A percentile compares a stretch with the other conserved stretches of the same genome.
phyloP scores from a whole-genome alignment of 2,113 vertebrate species.

The Antigone vipio region DNA sequence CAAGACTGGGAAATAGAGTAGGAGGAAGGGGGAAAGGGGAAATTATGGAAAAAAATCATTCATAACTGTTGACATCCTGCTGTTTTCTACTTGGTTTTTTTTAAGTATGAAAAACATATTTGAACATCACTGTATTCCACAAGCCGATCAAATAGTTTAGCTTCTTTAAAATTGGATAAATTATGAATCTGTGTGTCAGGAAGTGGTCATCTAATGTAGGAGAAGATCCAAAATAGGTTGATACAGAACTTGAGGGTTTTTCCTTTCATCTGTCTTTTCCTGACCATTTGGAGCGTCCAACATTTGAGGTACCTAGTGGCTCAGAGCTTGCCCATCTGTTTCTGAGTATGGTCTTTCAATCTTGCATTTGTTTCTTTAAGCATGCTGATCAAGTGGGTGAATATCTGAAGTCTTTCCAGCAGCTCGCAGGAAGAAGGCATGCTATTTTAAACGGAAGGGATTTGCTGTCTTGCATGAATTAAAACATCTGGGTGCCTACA shows the following conservation, averaged over 20 bases:
- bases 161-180: neutral
- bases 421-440: neutral
- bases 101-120: neutral
- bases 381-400: neutral
- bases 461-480: slow-evolving; percentile 47
- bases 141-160: neutral
- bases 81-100: neutral
- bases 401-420: slow-evolving; percentile 43
- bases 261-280: neutral
- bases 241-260: neutral
- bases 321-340: neutral
- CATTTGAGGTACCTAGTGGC: neutral
- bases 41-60: neutral
- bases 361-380: slow-evolving; percentile 32
- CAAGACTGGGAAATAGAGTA: neutral
- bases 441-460: slow-evolving; percentile 15
- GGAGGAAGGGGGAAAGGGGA: neutral
- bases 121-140: neutral
- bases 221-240: neutral
- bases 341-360: neutral
- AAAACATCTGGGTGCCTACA: slow-evolving; percentile 44
- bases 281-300: neutral
- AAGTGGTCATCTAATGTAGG: neutral
- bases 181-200: neutral
- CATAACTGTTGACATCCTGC: neutral